Evolutionary conservation across 2,888 invertebrate genomes (phyloP).

Genomic region (Rutpela maculata): DNA sequence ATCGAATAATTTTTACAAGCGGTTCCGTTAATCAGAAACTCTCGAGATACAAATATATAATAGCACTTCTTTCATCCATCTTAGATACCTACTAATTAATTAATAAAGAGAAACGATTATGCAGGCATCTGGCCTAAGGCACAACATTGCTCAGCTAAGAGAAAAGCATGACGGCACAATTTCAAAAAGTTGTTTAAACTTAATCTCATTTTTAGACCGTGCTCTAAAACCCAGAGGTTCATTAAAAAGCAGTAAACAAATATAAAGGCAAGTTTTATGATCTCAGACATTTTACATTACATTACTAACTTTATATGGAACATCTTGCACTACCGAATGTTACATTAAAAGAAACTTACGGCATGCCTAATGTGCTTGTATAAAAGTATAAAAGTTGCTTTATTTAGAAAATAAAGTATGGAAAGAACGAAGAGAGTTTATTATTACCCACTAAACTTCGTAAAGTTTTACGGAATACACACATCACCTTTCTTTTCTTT

Average conservation of each 20-base stretch:
- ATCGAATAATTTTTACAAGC: no score
- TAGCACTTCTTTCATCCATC: background rate
- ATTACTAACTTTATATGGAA: constrained; percentile 37
- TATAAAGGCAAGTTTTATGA: constrained; percentile 38
- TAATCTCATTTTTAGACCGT: constrained; percentile 29
- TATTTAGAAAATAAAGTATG: constrained; percentile 14
- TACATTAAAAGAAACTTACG: constrained; percentile 37
- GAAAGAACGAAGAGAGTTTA: constrained; percentile 8
- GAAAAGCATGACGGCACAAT: background rate
- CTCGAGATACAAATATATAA: no score
- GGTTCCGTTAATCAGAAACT: no score
- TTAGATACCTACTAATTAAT: background rate
- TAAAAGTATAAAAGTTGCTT: constrained; percentile 26
- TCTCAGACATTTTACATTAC: constrained; percentile 32
- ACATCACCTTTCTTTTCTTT: background rate
- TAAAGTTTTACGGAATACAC: background rate
- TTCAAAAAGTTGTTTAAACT: constrained; percentile 16
- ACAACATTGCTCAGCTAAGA: background rate
- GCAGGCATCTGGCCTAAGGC: background rate
- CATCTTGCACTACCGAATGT: constrained; percentile 37
- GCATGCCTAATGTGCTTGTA: constrained; percentile 28
- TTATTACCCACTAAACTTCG: constrained; percentile 4
- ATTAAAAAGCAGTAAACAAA: constrained; percentile 41
- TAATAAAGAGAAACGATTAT: background rate
- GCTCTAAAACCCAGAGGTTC: constrained; percentile 28